phyloP scores from a whole-genome alignment of 2,888 invertebrate species.

The Monochamus alternatus region DNA sequence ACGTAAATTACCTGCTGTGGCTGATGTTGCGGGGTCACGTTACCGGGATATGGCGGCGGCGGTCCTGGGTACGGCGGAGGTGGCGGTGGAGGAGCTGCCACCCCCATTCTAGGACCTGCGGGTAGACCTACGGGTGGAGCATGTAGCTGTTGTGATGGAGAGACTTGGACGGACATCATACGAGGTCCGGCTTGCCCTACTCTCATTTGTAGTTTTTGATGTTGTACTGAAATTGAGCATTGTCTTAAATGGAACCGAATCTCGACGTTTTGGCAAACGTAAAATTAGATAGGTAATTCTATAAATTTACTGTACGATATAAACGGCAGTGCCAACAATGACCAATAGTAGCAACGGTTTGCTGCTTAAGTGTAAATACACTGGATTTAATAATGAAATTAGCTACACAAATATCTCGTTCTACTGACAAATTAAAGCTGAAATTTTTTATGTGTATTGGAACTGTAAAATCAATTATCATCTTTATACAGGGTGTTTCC shows the following conservation, averaged over 20 bases:
- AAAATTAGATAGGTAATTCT: too few relatives aligned
- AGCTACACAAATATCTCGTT: too few relatives aligned
- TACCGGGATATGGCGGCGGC: constrained; percentile 80
- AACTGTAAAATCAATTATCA: too few relatives aligned
- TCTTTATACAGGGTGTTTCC: too few relatives aligned
- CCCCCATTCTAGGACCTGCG: constrained; percentile 68
- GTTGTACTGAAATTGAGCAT: constrained; percentile 63
- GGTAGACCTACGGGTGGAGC: constrained; percentile 66
- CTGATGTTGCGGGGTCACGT: constrained; percentile 63
- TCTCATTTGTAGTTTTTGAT: constrained; percentile 68
- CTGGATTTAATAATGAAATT: too few relatives aligned
- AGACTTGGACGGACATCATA: constrained; percentile 57
- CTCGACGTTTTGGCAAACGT: background rate
- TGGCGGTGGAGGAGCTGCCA: constrained; percentile 76
- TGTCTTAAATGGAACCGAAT: background rate
- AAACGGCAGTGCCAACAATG: too few relatives aligned
- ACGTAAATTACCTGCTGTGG: constrained; percentile 50
- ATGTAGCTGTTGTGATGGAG: constrained; percentile 46
- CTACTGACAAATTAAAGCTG: too few relatives aligned
- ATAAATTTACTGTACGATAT: too few relatives aligned
- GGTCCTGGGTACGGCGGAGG: constrained; percentile 84
- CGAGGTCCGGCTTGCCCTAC: constrained; percentile 61
- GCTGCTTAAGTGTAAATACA: too few relatives aligned
- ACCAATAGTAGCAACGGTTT: too few relatives aligned
- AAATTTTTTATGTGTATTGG: too few relatives aligned